A percentile compares a stretch with the other conserved stretches of the same genome.
These are phyloP conservation scores for Amphiduros pacificus DNA, from an alignment of 2,888 invertebrate genomes.

Conservation along the genomic window DNA sequence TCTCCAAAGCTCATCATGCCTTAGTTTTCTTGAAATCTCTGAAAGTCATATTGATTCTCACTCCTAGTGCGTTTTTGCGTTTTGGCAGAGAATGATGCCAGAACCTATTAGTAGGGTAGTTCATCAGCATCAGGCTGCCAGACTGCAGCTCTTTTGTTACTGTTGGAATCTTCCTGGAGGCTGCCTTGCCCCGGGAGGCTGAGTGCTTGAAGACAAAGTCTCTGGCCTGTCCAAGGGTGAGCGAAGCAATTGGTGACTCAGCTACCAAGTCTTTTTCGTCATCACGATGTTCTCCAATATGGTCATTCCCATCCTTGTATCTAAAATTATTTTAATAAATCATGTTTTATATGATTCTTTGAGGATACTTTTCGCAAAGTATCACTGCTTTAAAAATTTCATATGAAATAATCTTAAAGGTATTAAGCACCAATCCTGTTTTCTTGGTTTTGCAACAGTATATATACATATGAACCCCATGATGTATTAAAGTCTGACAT, in stretches of 20 bases:
- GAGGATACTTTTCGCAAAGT: no score
- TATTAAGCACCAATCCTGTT: no score
- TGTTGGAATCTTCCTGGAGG: slow-evolving; percentile 52
- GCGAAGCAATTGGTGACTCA: slow-evolving; percentile 69
- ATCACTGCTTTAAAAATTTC: no score
- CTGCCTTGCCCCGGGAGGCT: slow-evolving; percentile 48
- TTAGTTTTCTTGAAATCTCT: no score
- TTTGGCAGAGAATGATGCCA: slow-evolving; percentile 75
- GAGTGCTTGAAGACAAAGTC: slow-evolving; percentile 69
- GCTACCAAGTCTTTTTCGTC: slow-evolving; percentile 71
- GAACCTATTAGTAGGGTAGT: slow-evolving; percentile 70
- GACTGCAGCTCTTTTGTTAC: slow-evolving; percentile 67
- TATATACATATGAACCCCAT: no score
- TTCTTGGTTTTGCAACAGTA: no score
- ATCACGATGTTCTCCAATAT: slow-evolving; percentile 74
- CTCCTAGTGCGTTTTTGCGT: slow-evolving; percentile 64
- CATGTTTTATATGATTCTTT: background rate
- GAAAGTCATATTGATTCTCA: slow-evolving; percentile 72
- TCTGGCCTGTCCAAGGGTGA: slow-evolving; percentile 70
- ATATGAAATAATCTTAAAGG: no score
- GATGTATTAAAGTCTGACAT: no score
- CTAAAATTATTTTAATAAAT: slow-evolving; percentile 57
- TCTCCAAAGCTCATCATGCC: no score
- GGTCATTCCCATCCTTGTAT: slow-evolving; percentile 71
- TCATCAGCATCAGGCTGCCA: slow-evolving; percentile 72